Conservation (phyloP, 2,113 vertebrate genomes). For the Cinclus mexicanus region DNA sequence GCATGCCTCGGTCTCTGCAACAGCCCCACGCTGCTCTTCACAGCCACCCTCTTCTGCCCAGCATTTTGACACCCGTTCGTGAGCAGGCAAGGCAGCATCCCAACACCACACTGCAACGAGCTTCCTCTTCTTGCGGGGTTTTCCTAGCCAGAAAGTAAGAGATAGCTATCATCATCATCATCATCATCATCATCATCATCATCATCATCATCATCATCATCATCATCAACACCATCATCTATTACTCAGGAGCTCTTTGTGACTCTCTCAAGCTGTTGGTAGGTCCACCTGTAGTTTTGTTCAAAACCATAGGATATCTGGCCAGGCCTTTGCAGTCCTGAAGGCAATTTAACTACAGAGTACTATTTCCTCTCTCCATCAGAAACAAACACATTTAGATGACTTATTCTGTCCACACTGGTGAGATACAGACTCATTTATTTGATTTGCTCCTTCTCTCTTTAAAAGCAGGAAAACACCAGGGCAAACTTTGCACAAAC, state of each 20-base stretch:
- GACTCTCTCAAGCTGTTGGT: neutral
- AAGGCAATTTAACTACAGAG: neutral
- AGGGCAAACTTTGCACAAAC: neutral
- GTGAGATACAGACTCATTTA: neutral
- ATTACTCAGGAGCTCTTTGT: neutral
- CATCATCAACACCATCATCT: neutral
- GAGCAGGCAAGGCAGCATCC: fast-evolving
- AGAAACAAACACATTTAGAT: neutral
- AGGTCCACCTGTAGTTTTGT: neutral
- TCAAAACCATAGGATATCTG: neutral
- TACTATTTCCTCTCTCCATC: neutral
- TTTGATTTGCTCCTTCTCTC: neutral
- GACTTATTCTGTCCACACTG: neutral
- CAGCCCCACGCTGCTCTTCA: neutral
- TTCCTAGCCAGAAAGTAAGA: neutral
- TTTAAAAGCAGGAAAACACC: neutral
- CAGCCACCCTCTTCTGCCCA: neutral
- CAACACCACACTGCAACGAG: fast-evolving
- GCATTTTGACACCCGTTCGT: fast-evolving
- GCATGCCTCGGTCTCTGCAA: fast-evolving
- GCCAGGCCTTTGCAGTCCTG: neutral
- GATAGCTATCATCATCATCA: neutral
- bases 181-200: neutral
- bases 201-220: neutral
- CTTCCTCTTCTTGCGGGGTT: neutral